Evolutionary conservation across 2,888 invertebrate genomes (phyloP), one percentile per base, ranked within the genome.

Genomic region (Pollenia angustigena): DNA sequence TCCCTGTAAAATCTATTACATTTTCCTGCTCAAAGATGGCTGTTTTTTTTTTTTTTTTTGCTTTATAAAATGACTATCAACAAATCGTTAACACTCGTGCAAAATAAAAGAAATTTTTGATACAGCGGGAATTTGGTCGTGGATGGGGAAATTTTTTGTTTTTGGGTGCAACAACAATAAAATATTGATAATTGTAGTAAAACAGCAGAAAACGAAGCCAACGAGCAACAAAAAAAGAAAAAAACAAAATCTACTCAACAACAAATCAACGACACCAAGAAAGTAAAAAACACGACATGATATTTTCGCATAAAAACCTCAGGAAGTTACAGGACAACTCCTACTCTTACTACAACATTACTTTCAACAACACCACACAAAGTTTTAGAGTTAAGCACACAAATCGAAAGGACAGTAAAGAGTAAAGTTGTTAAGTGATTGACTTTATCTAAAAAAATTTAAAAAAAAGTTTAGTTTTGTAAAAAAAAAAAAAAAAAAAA

Each of bases 261-360:
- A 62, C 48, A 74, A 69, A 78, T 69, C 68, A 72, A 74, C 56
- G 78, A 81, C 16, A 84, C 40, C n/a, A 52, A 76, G 42, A 42
- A 72, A 32, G 32, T 69, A 18, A 74, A 75, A 66, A 54, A 48
- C n/a, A 48, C 66, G 54, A 66, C 50, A 54, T 72, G 76, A 75
- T 81, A 60, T 84, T 87, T 88, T 89, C 90, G 91, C 91, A 92
- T 93, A 92, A 92, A 93, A 92, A 91, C 91, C 90, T 90, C 89
- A 89, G 89, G 90, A 89, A 90, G 88, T 90, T 90, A 89, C 84
- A 89, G 85, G 84, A 90, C 88, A 89, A 92, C 92, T 92, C 93
- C 93, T 91, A 93, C 92, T 92, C 93, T 92, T 90, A 90, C 89
- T 89, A 87, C 89, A 91, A 89, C 89, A 87, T 89, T 90, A 88